Percentiles rank a stretch among this genome's conserved stretches.
Evolutionary conservation across 2,888 invertebrate species (phyloP).

Genomic region (Hylaea fasciaria): DNA sequence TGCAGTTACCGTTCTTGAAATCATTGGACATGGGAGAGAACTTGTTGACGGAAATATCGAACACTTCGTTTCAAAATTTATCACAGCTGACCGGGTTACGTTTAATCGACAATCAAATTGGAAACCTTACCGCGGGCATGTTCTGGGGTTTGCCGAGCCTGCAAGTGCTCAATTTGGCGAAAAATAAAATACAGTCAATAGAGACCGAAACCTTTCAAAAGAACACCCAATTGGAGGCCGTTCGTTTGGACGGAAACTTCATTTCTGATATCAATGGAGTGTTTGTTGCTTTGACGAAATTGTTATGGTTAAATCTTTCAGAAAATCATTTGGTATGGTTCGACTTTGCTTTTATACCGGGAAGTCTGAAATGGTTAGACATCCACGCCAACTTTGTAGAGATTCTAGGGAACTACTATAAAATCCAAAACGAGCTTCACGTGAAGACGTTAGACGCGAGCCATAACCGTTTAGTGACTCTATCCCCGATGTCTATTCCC

Average conservation of each 20-base stretch:
- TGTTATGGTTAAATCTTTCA: slow-evolving; percentile 94
- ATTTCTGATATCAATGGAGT: slow-evolving; percentile 95
- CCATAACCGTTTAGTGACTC: slow-evolving; percentile 92
- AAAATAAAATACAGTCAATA: slow-evolving; percentile 94
- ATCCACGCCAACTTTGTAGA: slow-evolving; percentile 96
- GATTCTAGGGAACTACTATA: slow-evolving; percentile 94
- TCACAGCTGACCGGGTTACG: slow-evolving; percentile 94
- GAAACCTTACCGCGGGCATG: slow-evolving; percentile 94
- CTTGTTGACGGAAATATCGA: slow-evolving; percentile 91
- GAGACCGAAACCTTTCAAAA: slow-evolving; percentile 94
- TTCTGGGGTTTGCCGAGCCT: slow-evolving; percentile 92
- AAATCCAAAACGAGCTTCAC: slow-evolving; percentile 90
- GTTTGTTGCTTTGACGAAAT: slow-evolving; percentile 92
- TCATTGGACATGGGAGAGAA: slow-evolving; percentile 97
- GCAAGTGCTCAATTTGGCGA: slow-evolving; percentile 94
- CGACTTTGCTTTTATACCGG: slow-evolving; percentile 95
- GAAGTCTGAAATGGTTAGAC: slow-evolving; percentile 94
- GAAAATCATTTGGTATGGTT: slow-evolving; percentile 97
- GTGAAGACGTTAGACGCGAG: slow-evolving; percentile 95
- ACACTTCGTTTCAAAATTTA: slow-evolving; percentile 93
- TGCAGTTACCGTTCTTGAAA: slow-evolving; percentile 92
- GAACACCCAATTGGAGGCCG: slow-evolving; percentile 93
- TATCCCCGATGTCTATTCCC: slow-evolving; percentile 92
- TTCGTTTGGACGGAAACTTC: slow-evolving; percentile 94
- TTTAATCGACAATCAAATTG: slow-evolving; percentile 95